Base-by-base conservation (phyloP, 2,797 vertebrate genomes). In the Sebastes kiyomatsui region DNA sequence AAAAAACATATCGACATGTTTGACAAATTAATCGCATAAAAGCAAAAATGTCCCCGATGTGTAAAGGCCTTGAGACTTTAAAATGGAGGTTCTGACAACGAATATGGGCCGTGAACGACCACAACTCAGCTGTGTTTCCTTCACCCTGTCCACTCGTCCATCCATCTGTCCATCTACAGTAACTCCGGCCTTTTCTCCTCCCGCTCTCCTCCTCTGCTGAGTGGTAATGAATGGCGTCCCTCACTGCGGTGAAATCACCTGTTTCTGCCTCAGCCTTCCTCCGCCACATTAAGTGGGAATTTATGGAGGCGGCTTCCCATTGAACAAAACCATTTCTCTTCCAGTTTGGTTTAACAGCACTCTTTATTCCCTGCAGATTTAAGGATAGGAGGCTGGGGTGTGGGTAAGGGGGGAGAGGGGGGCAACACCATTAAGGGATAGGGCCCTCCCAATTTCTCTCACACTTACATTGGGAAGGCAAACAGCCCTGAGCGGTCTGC, bases 291-390 rank as follows among this genome's bases (percentile, higher is more conserved):
- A 95, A 93, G 93, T 86, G 90, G 90, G 93, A 91, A 94, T 94
- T 95, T 95, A 95, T 95, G 91, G 91, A 92, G 90, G 85, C 80
- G 81, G 89, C 90, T 92, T 94, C 89, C 91, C 91, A 92, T 93
- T 93, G 92, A 94, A 94, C 92, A 89, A 93, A 95, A 95, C 93
- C 94, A 95, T 95, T 94, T 93, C 87, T 95, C 94, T 95, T 94
- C 91, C 90, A 90, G 94, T 95, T 95, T 94, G 93, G 94, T 95
- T 94, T 94, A 95, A 94, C 91, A 90, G 92, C 91, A 86, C 88
- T 90, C 91, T 93, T 92, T 94, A 94, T 94, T 94, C 94, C 94
- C 94, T 54, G 86, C 90, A 94, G 94, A 94, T 94, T 95, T 94
- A 92, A 92, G 93, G 91, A 92, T 89, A 87, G 92, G 84, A 83